Base-by-base conservation (phyloP, 1,140 invertebrate species). In the Homarus americanus region DNA sequence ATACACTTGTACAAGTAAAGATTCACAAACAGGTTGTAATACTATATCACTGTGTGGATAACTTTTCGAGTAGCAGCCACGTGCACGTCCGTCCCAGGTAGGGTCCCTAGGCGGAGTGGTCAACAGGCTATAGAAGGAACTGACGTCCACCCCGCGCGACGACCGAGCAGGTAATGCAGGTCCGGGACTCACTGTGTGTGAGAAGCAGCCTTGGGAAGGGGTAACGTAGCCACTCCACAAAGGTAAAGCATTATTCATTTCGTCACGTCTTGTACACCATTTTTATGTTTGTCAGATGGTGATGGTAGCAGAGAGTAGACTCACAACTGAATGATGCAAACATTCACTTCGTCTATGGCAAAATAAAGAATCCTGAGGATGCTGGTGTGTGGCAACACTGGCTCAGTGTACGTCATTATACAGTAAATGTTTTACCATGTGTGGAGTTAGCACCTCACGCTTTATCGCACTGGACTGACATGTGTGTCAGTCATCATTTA, bases 391-490 rank as follows among this genome's bases (percentile, higher is more conserved):
- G 63, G 63, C 63, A 69, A 69, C 63, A 69, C 63, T 32, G 63
- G n/a, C 63, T 32, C 63, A 32, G 63, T 32, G 24, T 28, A 69
- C 63, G 63, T 69, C 63, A 32, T 24, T 58, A 4, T 58, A 24
- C 63, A 69, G 63, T 28, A 32, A 69, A 69, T 69, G 63, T 32
- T 28, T 69, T 69, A 69, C n/a, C n/a, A 69, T 69, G 28, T 69
- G 28, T 9, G n/a, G n/a, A 28, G n/a, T 69, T 2, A 20, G 12
- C 20, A 15, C 53, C 53, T 20, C 20, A 20, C 15, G 20, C 15
- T 58, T 58, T 32, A 9, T 5, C 63, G 17, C n/a, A 4, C 63
- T 12, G 0, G 28, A 5, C n/a, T 24, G n/a, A 69, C 63, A 69
- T 7, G 17, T 24, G 2, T 32, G 0, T 0, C n/a, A n/a, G n/a